Conservation (phyloP, 2,113 vertebrate species). For the Dipodomys spectabilis region DNA sequence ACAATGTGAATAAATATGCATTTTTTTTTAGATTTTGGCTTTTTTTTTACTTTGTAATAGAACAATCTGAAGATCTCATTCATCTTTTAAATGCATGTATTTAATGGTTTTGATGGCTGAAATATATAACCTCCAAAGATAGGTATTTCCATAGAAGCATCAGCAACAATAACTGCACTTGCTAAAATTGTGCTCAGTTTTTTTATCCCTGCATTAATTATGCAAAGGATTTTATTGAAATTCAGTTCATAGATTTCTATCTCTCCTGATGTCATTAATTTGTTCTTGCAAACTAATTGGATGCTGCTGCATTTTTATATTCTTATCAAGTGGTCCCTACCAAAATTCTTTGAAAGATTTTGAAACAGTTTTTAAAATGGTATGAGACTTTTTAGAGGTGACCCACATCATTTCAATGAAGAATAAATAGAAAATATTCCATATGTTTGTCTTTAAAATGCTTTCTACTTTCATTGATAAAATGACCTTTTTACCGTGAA, state of each 20-base stretch:
- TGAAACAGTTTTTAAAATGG: slow-evolving; percentile 54
- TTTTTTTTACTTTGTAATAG: slow-evolving; percentile 42
- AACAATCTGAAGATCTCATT: slow-evolving; percentile 18
- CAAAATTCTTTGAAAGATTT: slow-evolving; percentile 64
- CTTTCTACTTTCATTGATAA: slow-evolving; percentile 39
- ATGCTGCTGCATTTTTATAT: slow-evolving; percentile 49
- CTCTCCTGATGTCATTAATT: slow-evolving; percentile 42
- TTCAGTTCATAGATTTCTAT: slow-evolving; percentile 47
- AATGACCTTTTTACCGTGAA: slow-evolving; percentile 36
- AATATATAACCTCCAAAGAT: neutral
- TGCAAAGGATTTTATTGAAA: slow-evolving; percentile 64
- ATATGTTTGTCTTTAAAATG: slow-evolving; percentile 52
- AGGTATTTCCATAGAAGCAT: neutral
- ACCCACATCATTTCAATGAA: slow-evolving; percentile 34
- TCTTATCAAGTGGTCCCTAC: slow-evolving; percentile 40
- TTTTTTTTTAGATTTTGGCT: neutral
- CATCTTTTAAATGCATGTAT: neutral
- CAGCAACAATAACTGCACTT: neutral
- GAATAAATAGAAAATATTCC: neutral
- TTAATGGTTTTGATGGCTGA: neutral
- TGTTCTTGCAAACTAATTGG: slow-evolving; percentile 46
- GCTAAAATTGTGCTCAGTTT: neutral
- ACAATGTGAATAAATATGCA: neutral
- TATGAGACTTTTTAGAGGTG: slow-evolving; percentile 6
- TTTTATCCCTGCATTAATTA: slow-evolving; percentile 45